Evolutionary conservation across 2,888 invertebrate genomes (phyloP), one percentile per base, ranked within the genome.

Genomic region (Leptodirus hochenwartii): DNA sequence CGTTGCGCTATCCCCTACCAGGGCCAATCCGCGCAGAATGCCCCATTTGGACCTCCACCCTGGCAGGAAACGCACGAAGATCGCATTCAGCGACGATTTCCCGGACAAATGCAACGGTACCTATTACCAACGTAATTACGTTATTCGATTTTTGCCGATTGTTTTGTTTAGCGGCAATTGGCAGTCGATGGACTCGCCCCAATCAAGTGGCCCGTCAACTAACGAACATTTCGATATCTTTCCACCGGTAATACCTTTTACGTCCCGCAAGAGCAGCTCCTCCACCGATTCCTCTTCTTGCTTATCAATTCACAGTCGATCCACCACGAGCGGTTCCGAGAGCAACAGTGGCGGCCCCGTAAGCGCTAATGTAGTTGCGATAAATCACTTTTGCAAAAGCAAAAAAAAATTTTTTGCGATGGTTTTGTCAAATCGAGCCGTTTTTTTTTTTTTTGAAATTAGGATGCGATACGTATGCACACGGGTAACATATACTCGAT

Each of bases 251-350:
- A 39, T 50, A 30, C 53, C 58, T 17, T 42, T 63, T 34, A 58
- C 62, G 9, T 66, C 66, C 14, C 56, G 66, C 14, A 65, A 67
- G 47, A 66, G 63, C 45, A 66, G 66, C 39, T 66, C 66, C 23
- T 67, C 68, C 1, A 66, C 66, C 4, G 67, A 67, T 35, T 66
- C 66, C 17, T 66, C 60, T 3, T 61, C 61, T 4, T 59, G 66
- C 43, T 49, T 66, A 17, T 66, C 66, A 4, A 62, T 63, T 17
- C 65, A 66, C 39, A 65, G 65, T 39, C 53, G 65, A 34, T 66
- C 66, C 2, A 59, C 59, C 4, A 55, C 58, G 3, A 56, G 60
- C 34, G 59, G 58, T 10, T 60, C 60, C 3, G 47, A 48, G 35
- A 45, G 59, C 22, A 60, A 57, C 30, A 54, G 61, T 39, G 60